phyloP scores from a whole-genome alignment of 2,888 invertebrate genomes.

The Pachydiplax longipennis region DNA sequence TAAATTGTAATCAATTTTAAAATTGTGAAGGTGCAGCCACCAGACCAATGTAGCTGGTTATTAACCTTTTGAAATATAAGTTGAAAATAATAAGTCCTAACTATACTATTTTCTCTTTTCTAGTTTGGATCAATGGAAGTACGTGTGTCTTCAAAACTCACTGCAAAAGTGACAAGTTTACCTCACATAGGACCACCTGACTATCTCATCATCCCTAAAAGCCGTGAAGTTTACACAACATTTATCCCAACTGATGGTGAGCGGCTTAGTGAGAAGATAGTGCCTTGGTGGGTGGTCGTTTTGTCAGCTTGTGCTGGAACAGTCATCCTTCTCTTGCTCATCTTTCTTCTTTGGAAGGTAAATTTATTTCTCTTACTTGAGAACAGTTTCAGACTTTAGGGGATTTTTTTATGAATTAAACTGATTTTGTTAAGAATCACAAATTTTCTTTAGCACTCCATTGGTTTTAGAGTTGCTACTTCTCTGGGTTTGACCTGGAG shows the following conservation, averaged over 20 bases:
- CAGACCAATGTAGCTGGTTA: too few relatives aligned
- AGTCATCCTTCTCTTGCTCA: constrained; percentile 77
- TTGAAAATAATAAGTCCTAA: too few relatives aligned
- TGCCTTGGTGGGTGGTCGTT: constrained; percentile 87
- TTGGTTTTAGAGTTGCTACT: too few relatives aligned
- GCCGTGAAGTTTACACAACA: constrained; percentile 76
- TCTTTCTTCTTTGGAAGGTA: constrained; percentile 84
- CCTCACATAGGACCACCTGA: constrained; percentile 74
- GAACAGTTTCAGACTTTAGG: too few relatives aligned
- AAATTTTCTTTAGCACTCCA: too few relatives aligned
- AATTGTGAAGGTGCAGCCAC: too few relatives aligned
- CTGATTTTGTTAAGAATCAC: too few relatives aligned
- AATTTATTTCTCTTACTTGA: constrained; percentile 51
- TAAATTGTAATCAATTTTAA: too few relatives aligned
- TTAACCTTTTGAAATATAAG: too few relatives aligned
- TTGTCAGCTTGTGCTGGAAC: constrained; percentile 84
- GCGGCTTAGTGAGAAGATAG: constrained; percentile 70
- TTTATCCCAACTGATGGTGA: constrained; percentile 71
- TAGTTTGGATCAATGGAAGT: constrained; percentile 65
- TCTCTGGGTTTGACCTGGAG: too few relatives aligned
- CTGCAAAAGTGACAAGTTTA: constrained; percentile 75
- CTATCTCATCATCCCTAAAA: constrained; percentile 65
- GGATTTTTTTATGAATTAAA: too few relatives aligned
- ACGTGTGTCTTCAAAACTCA: constrained; percentile 77
- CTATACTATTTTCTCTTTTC: neutral